Percentiles rank a stretch among this genome's conserved stretches.
phyloP scores from a whole-genome alignment of 2,888 invertebrate species.

The Rhogogaster chlorosoma region DNA sequence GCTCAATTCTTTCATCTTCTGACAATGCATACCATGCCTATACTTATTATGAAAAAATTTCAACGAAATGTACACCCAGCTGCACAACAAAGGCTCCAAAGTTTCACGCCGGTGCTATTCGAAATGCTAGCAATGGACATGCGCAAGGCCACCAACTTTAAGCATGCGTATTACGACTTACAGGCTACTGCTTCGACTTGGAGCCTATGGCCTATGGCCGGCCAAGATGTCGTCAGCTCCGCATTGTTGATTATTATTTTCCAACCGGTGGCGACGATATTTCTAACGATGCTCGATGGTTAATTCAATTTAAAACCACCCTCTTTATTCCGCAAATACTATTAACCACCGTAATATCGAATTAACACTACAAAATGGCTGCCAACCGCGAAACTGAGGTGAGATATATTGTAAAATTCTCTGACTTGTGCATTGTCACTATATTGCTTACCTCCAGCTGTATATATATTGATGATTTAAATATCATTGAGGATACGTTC shows the following conservation, averaged over 20 bases:
- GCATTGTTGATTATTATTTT: constrained; percentile 58
- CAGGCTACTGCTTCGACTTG: constrained; percentile 6
- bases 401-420: constrained; percentile 12
- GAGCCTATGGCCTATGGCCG: constrained; percentile 28
- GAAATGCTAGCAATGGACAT: constrained; percentile 38
- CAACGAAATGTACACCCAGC: background rate
- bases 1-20: background rate
- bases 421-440: background rate
- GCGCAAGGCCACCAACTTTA: constrained; percentile 29
- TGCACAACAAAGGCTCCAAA: background rate
- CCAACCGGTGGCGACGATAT: constrained; percentile 2
- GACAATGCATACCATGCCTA: background rate
- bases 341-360: constrained; percentile 16
- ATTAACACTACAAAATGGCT: constrained; percentile 51
- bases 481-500: background rate
- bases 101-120: background rate
- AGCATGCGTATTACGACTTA: constrained; percentile 36
- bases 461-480: constrained; percentile 33
- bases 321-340: background rate
- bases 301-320: constrained; percentile 42
- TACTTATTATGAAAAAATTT: background rate
- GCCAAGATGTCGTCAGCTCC: constrained; percentile 46
- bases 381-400: constrained; percentile 52
- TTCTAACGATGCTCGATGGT: constrained; percentile 38
- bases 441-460: background rate